Conservation (phyloP, 1,140 invertebrate genomes). For the Papilio xuthus region DNA sequence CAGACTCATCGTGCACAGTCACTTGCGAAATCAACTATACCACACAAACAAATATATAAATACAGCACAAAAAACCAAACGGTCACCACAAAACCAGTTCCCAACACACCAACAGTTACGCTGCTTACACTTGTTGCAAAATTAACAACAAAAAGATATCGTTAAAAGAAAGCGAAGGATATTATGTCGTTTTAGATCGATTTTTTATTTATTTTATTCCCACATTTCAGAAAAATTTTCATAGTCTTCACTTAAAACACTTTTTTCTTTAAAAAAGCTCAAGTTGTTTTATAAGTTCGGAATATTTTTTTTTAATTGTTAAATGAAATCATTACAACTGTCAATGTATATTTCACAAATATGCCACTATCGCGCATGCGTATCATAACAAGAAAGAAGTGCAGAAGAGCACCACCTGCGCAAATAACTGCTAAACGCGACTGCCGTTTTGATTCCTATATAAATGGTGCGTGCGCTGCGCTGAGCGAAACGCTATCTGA, state of each 20-base stretch:
- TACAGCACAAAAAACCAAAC: constrained; percentile 68
- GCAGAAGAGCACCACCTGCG: constrained; percentile 62
- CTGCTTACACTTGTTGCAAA: constrained; percentile 65
- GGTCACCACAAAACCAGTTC: constrained; percentile 68
- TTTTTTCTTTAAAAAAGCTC: constrained; percentile 52
- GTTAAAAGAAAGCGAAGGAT: constrained; percentile 62
- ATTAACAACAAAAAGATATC: constrained; percentile 59
- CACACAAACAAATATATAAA: constrained; percentile 60
- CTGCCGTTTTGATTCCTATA: constrained; percentile 45
- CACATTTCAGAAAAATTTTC: constrained; percentile 46
- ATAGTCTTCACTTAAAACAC: constrained; percentile 43
- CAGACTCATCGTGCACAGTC: constrained; percentile 56
- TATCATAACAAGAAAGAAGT: constrained; percentile 43
- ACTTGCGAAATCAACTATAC: constrained; percentile 62
- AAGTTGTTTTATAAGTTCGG: constrained; percentile 53
- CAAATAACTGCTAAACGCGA: constrained; percentile 58
- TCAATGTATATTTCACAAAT: constrained; percentile 60
- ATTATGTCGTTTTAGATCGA: constrained; percentile 65
- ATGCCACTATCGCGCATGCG: constrained; percentile 59
- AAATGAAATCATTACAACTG: constrained; percentile 64
- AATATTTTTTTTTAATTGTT: constrained; percentile 57
- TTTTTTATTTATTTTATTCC: constrained; percentile 59
- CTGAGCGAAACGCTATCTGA: constrained; percentile 38
- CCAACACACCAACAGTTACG: constrained; percentile 56
- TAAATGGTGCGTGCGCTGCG: constrained; percentile 45